Percentiles rank a stretch among this genome's conserved stretches.
These are phyloP conservation scores for Okapia johnstoni DNA, from an alignment of 2,113 vertebrate genomes.

Conservation along the genomic window DNA sequence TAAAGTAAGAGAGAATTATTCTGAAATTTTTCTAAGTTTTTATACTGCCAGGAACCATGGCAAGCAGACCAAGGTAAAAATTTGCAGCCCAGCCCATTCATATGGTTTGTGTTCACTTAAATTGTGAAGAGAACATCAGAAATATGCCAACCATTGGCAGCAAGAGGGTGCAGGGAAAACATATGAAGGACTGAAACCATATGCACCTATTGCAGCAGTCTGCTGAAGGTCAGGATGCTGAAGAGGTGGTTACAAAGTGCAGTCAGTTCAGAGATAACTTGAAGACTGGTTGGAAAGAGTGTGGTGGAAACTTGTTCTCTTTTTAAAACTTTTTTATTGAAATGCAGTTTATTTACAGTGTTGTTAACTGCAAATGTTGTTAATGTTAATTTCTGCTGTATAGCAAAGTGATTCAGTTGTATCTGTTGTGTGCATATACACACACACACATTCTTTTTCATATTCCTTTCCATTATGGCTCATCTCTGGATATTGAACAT, in stretches of 20 bases:
- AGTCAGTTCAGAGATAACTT: background rate
- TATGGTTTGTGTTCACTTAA: background rate
- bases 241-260: background rate
- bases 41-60: background rate
- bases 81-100: background rate
- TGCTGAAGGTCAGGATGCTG: background rate
- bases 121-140: background rate
- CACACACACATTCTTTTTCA: background rate
- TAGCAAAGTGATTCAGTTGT: background rate
- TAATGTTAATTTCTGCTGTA: background rate
- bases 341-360: background rate
- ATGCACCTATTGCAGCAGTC: background rate
- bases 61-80: background rate
- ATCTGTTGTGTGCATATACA: background rate
- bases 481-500: background rate
- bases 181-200: background rate
- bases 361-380: background rate
- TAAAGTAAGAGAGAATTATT: background rate
- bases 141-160: background rate
- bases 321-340: background rate
- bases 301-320: background rate
- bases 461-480: background rate
- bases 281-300: background rate
- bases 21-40: background rate
- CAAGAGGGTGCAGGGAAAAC: background rate